Conservation (phyloP, 2,888 invertebrate genomes). For the Callinectes sapidus region DNA sequence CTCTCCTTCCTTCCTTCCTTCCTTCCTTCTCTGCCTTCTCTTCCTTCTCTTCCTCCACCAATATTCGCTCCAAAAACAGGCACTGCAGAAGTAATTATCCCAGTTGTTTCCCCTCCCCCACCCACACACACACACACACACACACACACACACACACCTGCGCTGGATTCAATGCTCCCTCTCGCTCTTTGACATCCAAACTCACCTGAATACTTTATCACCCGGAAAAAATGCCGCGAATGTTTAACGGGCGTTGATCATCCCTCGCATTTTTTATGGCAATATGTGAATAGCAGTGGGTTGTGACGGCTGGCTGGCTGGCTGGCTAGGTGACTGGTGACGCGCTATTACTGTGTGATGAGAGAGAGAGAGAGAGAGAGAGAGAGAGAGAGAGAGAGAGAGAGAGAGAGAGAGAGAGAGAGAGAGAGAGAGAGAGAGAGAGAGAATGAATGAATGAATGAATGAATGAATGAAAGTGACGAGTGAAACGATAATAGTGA, state of each 20-base stretch:
- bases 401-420: slow-evolving; percentile 25
- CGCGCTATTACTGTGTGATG: too few relatives aligned
- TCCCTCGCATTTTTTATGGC: not conserved
- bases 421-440: not conserved
- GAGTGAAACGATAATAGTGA: too few relatives aligned
- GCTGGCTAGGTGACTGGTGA: too few relatives aligned
- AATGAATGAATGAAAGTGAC: too few relatives aligned
- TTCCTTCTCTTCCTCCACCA: not conserved
- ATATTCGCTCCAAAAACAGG: not conserved
- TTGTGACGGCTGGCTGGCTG: not conserved
- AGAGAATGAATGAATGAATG: not conserved
- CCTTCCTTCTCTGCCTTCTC: not conserved
- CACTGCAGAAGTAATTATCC: not conserved
- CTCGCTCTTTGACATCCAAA: not conserved
- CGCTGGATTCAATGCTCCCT: not conserved
- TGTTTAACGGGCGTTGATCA: not conserved
- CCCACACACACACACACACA: not conserved
- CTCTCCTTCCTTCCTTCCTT: not conserved
- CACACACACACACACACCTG: not conserved
- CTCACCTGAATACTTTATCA: not conserved
- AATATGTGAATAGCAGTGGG: too few relatives aligned
- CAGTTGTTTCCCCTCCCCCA: not conserved
- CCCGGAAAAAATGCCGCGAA: not conserved
- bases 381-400: slow-evolving; percentile 25
- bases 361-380: not conserved